Percentiles rank a stretch among this genome's conserved stretches.
Conservation (phyloP, 2,888 invertebrate genomes). For the Stenotaenia linearis region DNA sequence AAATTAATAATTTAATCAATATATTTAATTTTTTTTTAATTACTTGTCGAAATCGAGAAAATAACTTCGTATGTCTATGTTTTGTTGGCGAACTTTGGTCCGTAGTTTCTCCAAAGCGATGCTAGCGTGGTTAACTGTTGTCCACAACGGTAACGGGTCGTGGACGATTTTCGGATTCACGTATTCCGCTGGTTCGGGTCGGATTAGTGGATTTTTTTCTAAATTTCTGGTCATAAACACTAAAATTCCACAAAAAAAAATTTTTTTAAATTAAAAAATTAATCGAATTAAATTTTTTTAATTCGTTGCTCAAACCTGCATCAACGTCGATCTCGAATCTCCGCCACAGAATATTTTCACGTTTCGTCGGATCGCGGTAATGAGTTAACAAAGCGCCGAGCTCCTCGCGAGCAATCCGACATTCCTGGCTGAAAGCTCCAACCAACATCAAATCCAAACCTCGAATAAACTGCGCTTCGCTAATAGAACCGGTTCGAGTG, state of each 20-base stretch:
- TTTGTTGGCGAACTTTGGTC: slow-evolving; percentile 10
- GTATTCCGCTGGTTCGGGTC: slow-evolving; percentile 21
- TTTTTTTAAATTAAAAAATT: neutral
- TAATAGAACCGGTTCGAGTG: neutral
- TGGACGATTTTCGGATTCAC: slow-evolving; percentile 2
- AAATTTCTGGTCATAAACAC: slow-evolving; percentile 24
- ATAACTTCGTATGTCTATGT: slow-evolving; percentile 9
- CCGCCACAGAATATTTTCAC: slow-evolving; percentile 27
- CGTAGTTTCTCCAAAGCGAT: slow-evolving; percentile 15
- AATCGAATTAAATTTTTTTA: neutral
- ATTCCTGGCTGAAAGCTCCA: slow-evolving; percentile 29
- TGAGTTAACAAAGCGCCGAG: neutral
- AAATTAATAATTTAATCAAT: neutral
- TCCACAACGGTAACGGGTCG: slow-evolving; percentile 29
- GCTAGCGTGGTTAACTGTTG: slow-evolving; percentile 6
- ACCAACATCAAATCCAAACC: slow-evolving; percentile 30
- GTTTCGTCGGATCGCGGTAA: neutral
- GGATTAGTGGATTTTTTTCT: neutral
- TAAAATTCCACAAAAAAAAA: too few species aligned
- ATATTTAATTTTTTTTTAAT: neutral
- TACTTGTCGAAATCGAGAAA: slow-evolving; percentile 28
- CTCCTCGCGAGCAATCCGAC: neutral
- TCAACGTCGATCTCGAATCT: slow-evolving; percentile 28
- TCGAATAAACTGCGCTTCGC: slow-evolving; percentile 8
- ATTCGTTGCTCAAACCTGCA: neutral